These are phyloP conservation scores for Trachelus stipa DNA, from an alignment of 2,888 invertebrate species.

Conservation along the genomic window DNA sequence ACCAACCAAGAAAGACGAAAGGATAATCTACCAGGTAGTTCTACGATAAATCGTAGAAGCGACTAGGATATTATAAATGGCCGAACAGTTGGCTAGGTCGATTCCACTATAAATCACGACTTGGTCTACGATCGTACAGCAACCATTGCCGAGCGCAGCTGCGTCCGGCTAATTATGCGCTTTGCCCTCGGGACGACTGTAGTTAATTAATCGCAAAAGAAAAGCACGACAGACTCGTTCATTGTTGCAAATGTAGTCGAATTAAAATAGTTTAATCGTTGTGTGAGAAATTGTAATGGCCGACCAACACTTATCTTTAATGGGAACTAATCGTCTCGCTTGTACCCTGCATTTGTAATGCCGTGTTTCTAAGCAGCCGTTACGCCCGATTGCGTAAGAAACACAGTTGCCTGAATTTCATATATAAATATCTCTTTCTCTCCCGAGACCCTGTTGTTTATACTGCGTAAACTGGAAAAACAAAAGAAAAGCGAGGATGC, in stretches of 20 bases:
- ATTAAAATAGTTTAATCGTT: neutral
- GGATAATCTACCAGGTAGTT: neutral
- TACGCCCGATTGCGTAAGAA: neutral
- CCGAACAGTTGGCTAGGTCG: neutral
- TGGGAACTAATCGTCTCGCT: neutral
- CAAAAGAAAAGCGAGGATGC: neutral
- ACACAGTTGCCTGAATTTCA: neutral
- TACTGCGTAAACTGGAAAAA: neutral
- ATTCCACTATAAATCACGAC: neutral
- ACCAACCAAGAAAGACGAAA: neutral
- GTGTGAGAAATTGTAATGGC: neutral
- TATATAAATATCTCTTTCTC: neutral
- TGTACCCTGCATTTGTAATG: neutral
- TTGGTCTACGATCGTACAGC: neutral
- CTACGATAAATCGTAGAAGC: neutral
- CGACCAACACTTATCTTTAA: neutral
- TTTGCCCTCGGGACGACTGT: neutral
- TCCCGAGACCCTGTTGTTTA: neutral
- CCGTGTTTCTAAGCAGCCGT: neutral
- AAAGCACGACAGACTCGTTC: neutral
- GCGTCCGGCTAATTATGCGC: neutral
- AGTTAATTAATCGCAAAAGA: neutral
- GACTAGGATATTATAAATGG: neutral
- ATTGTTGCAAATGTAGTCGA: neutral
- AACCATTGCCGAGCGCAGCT: neutral